Base-by-base conservation (phyloP, 2,888 invertebrate genomes). In the Andrena bicolor region DNA sequence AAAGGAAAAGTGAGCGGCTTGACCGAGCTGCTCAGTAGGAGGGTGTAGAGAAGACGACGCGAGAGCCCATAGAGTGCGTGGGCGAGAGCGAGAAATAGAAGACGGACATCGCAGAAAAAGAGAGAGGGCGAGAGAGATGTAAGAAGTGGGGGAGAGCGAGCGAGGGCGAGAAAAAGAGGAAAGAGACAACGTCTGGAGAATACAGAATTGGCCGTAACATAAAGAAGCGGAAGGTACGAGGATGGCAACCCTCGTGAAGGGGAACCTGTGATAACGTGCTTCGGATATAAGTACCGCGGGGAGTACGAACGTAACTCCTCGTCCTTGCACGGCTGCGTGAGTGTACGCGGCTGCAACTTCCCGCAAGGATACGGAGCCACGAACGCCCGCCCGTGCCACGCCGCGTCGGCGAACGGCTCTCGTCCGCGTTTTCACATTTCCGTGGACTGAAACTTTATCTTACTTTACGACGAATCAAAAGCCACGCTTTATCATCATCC, bases 141-240 rank as follows among this genome's bases (percentile, higher is more conserved):
- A 16, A 41, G 41, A 4, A 16, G 32, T 23, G 68, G 53, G 69
- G 53, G 71, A 68, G 60, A 74, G 58, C 48, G 32, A 64, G 30
- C 56, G 73, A 65, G 41, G 68, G 56, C 58, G 76, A 75, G 51
- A 75, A 75, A 71, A 68, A 30, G 73, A 49, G 58, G 70, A 82
- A 72, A 76, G 76, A 66, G 66, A 86, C 79, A 79, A 83, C 85
- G 87, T 83, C 84, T 69, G 76, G 61, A 82, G 90, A 89, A 90
- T 90, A 90, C 86, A 76, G 86, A 89, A 88, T 87, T 86, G 90
- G 85, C 70, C 86, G 82, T 84, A 87, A 88, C 81, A 86, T 80
- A 85, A 86, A 88, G 84, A 89, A 89, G 77, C 84, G 86, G 84
- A 86, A 88, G 83, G 79, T 85, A 80, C 58, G 82, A 84, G 68